These are phyloP conservation scores for Atethmia centrago DNA, from an alignment of 2,888 invertebrate species.

Conservation along the genomic window DNA sequence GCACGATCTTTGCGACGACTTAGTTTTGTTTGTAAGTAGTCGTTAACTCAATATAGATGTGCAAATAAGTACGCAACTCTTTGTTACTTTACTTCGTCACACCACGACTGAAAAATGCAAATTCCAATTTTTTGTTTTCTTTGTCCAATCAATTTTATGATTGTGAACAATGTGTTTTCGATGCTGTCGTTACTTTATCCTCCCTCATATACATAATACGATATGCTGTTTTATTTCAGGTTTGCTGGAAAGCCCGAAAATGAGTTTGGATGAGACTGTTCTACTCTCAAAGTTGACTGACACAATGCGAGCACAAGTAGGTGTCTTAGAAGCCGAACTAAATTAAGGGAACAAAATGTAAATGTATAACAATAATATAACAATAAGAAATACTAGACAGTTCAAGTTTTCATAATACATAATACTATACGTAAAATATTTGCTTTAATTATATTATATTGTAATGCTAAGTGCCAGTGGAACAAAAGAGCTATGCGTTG, in stretches of 20 bases:
- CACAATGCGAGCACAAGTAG: constrained; percentile 93
- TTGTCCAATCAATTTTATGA: constrained; percentile 35
- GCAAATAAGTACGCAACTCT: constrained; percentile 47
- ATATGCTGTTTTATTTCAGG: constrained; percentile 83
- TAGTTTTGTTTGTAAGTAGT: constrained; percentile 33
- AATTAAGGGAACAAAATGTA: constrained; percentile 50
- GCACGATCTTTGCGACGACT: constrained; percentile 43
- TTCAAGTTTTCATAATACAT: constrained; percentile 46
- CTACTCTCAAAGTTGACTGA: constrained; percentile 93
- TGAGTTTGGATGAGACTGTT: constrained; percentile 93
- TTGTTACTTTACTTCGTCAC: constrained; percentile 36
- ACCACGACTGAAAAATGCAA: constrained; percentile 44
- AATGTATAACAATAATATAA: constrained; percentile 55
- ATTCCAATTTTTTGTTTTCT: constrained; percentile 33
- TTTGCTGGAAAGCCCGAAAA: constrained; percentile 92
- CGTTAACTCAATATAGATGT: constrained; percentile 40
- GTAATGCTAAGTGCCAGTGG: constrained; percentile 73
- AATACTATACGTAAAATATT: constrained; percentile 61
- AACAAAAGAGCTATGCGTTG: constrained; percentile 69
- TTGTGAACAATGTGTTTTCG: constrained; percentile 14
- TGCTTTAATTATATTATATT: constrained; percentile 70
- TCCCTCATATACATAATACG: constrained; percentile 6
- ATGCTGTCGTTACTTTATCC: constrained; percentile 19
- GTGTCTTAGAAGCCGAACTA: constrained; percentile 84
- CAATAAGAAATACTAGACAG: constrained; percentile 49